These are phyloP conservation scores for Drosophila setifemur DNA, from an alignment of 1,140 invertebrate genomes.

Conservation along the genomic window DNA sequence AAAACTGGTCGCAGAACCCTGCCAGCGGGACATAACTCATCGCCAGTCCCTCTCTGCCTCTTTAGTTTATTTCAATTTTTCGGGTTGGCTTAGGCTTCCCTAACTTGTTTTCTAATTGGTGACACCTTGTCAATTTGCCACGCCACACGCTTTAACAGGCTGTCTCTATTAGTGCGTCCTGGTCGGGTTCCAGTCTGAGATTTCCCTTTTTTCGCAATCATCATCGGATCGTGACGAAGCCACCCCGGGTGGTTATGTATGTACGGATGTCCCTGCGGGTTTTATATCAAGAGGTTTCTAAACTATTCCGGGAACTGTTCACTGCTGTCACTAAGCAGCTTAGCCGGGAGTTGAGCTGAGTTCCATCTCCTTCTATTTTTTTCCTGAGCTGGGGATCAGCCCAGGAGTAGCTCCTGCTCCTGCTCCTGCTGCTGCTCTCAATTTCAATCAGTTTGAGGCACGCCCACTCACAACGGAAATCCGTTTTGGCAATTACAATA, in stretches of 20 bases:
- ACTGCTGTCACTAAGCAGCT: slow-evolving; percentile 59
- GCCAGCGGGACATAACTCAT: slow-evolving; percentile 31
- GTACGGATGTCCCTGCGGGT: slow-evolving; percentile 58
- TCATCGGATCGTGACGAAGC: slow-evolving; percentile 53
- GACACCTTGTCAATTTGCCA: slow-evolving; percentile 77
- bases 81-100: slow-evolving; percentile 9
- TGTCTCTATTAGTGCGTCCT: slow-evolving; percentile 55
- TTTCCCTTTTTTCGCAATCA: slow-evolving; percentile 60
- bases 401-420: slow-evolving; percentile 7
- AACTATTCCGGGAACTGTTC: slow-evolving; percentile 66
- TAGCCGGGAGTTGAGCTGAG: slow-evolving; percentile 32
- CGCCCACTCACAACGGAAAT: slow-evolving; percentile 72
- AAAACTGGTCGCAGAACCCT: slow-evolving; percentile 44
- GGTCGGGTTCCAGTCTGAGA: slow-evolving; percentile 28
- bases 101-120: slow-evolving; percentile 79
- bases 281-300: slow-evolving; percentile 73
- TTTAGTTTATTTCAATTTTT: slow-evolving; percentile 10
- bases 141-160: slow-evolving; percentile 73
- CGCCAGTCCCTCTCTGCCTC: neutral
- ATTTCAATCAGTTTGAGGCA: slow-evolving; percentile 64
- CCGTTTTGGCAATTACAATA: slow-evolving; percentile 76
- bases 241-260: slow-evolving; percentile 55
- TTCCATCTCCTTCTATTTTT: neutral
- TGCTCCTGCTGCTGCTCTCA: slow-evolving; percentile 50
- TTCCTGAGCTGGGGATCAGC: neutral